phyloP scores from a whole-genome alignment of 2,888 invertebrate genomes.

The Euproctis similis region DNA sequence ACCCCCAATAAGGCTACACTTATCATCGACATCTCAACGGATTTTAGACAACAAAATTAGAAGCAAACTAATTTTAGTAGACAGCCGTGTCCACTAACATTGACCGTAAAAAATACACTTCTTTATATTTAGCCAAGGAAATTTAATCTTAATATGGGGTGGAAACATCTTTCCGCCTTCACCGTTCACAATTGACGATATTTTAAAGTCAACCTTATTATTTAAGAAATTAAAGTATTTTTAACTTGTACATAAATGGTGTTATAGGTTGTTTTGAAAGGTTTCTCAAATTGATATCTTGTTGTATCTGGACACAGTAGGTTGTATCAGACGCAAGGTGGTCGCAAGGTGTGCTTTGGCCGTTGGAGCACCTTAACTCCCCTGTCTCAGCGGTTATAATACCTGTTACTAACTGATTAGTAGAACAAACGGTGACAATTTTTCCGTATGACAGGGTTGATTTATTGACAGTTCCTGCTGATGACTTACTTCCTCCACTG shows the following conservation, averaged over 20 bases:
- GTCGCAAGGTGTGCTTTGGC: conserved; percentile 64
- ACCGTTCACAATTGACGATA: conserved; percentile 8
- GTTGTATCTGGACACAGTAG: conserved; percentile 49
- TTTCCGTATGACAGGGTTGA: conserved; percentile 16
- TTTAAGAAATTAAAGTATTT: neutral
- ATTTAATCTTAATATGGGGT: conserved; percentile 62
- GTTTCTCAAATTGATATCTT: conserved; percentile 53
- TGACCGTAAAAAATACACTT: conserved; percentile 48
- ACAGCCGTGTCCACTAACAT: conserved; percentile 71
- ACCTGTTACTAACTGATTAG: conserved; percentile 60
- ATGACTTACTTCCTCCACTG: conserved; percentile 8
- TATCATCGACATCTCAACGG: conserved; percentile 26
- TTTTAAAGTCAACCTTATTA: conserved; percentile 3
- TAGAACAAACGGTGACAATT: conserved; percentile 38
- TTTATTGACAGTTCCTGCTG: conserved; percentile 10
- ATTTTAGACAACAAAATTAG: conserved; percentile 29
- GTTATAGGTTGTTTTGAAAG: conserved; percentile 18
- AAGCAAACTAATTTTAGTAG: conserved; percentile 52
- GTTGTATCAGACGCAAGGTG: conserved; percentile 62
- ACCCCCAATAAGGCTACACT: conserved; percentile 15
- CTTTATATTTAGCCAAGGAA: conserved; percentile 65
- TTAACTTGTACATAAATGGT: neutral
- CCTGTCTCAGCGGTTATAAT: conserved; percentile 36
- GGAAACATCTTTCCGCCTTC: conserved; percentile 55
- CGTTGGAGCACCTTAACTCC: conserved; percentile 57